Base-by-base conservation (phyloP, 2,113 vertebrate species). In the Pelusios castaneus region DNA sequence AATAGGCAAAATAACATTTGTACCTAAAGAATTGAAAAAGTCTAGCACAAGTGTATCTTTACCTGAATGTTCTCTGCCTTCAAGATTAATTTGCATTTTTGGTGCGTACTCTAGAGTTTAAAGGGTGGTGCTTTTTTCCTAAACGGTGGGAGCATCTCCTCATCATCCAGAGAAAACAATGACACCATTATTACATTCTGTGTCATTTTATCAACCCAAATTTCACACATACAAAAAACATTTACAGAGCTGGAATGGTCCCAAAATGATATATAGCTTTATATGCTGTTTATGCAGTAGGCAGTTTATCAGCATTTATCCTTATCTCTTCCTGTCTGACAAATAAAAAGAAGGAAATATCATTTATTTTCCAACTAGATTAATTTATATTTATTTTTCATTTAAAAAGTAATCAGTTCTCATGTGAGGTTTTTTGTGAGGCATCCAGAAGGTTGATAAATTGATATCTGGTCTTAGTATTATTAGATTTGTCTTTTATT, bases 381-480 rank as follows among this genome's bases (percentile, higher is more conserved):
- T 96, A 88, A 97, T 94, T 91, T 91, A 90, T 92, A 41, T 34
- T 27, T 78, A 89, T 91, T 95, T 91, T 95, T 96, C 91, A 80
- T 88, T 97, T 96, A 90, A 93, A 93, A 96, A 97, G 92, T 85
- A 95, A 94, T 94, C 96, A 70, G 90, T 95, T 97, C 96, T 96
- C 95, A 49, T 89, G 95, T 95, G 88, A 56, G n/a, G 85, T 96
- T 94, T 76, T 58, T 87, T 90, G 90, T 93, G 93, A 94, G 81
- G 25, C 82, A 55, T 91, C 13, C 88, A 93, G 85, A 1, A 85
- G 22, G 93, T 95, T 96, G 94, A 85, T 76, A 67, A 94, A 97
- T 95, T 88, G 95, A 95, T 92, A 92, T 91, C 45, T 52, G 8
- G 80, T 84, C 95, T 90, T 54, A 55, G n/a, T 75, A 78, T 83